Percentiles rank a stretch among this genome's conserved stretches.
These are phyloP conservation scores for Xiphophorus hellerii DNA, from an alignment of 2,113 vertebrate genomes.

Conservation along the genomic window DNA sequence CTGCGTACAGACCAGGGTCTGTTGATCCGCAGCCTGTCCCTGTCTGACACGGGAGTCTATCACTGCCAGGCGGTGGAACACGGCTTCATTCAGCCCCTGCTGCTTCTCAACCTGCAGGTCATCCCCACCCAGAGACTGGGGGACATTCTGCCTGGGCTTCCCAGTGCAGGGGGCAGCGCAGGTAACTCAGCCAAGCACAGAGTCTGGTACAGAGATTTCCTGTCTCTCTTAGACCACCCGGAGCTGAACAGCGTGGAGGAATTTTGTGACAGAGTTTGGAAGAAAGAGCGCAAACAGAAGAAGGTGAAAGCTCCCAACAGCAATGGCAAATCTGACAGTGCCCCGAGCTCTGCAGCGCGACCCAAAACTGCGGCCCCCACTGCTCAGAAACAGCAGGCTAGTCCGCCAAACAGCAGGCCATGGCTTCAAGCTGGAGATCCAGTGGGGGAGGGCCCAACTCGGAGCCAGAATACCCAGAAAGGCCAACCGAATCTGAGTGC, in stretches of 20 bases:
- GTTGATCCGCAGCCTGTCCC: slow-evolving; percentile 88
- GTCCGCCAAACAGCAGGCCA: slow-evolving; percentile 47
- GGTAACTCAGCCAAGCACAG: slow-evolving; percentile 86
- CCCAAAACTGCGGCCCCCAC: slow-evolving; percentile 57
- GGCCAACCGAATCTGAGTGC: slow-evolving; percentile 34
- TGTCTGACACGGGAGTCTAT: slow-evolving; percentile 88
- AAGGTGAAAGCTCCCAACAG: slow-evolving; percentile 79
- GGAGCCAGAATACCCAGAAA: slow-evolving; percentile 58
- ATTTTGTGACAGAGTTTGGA: slow-evolving; percentile 98
- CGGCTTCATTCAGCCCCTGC: slow-evolving; percentile 93
- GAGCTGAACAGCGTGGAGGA: slow-evolving; percentile 98
- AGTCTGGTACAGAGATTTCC: slow-evolving; percentile 97
- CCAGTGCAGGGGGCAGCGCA: slow-evolving; percentile 39
- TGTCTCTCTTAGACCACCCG: slow-evolving; percentile 95
- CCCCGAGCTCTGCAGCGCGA: slow-evolving; percentile 18
- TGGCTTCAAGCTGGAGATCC: slow-evolving; percentile 60
- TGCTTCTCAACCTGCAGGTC: slow-evolving; percentile 92
- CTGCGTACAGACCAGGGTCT: slow-evolving; percentile 92
- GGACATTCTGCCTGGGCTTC: slow-evolving; percentile 86
- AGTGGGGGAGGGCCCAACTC: slow-evolving; percentile 38
- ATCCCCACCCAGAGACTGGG: slow-evolving; percentile 91
- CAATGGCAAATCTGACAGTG: slow-evolving; percentile 40
- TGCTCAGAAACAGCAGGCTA: slow-evolving; percentile 71
- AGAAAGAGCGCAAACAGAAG: slow-evolving; percentile 94
- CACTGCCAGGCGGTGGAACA: slow-evolving; percentile 94